Evolutionary conservation across 1,140 invertebrate genomes (phyloP).

Genomic region (Centruroides sculpturatus): DNA sequence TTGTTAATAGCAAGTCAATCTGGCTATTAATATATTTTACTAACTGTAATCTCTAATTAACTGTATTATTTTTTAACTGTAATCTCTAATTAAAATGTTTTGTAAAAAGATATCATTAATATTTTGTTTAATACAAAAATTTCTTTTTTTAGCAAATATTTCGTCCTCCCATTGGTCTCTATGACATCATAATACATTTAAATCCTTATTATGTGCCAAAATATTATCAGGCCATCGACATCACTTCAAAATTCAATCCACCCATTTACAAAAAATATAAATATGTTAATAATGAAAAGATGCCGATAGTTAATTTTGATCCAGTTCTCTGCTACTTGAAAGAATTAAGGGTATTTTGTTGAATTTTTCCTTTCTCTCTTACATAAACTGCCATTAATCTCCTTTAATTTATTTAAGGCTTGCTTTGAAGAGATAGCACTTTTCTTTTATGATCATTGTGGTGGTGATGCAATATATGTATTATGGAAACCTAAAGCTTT

Average conservation of each 20-base stretch:
- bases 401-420: conserved; percentile 37
- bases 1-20: no score
- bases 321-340: conserved; percentile 53
- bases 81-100: neutral
- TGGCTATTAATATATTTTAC: no score
- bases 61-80: no score
- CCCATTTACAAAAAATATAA: conserved; percentile 9
- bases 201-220: conserved; percentile 40
- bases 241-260: neutral
- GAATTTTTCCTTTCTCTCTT: neutral
- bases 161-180: conserved; percentile 46
- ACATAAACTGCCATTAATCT: neutral
- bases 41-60: no score
- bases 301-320: conserved; percentile 63
- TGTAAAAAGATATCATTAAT: neutral
- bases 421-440: conserved; percentile 60
- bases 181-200: conserved; percentile 61
- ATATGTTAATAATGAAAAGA: conserved; percentile 28
- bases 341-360: conserved; percentile 49
- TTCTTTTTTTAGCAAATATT: conserved; percentile 41
- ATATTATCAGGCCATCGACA: conserved; percentile 29
- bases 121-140: conserved; percentile 1
- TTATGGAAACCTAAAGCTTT: conserved; percentile 57
- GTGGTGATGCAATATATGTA: conserved; percentile 62
- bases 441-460: conserved; percentile 77